phyloP scores from a whole-genome alignment of 2,888 invertebrate genomes.

The Lepidochitona cinerea region DNA sequence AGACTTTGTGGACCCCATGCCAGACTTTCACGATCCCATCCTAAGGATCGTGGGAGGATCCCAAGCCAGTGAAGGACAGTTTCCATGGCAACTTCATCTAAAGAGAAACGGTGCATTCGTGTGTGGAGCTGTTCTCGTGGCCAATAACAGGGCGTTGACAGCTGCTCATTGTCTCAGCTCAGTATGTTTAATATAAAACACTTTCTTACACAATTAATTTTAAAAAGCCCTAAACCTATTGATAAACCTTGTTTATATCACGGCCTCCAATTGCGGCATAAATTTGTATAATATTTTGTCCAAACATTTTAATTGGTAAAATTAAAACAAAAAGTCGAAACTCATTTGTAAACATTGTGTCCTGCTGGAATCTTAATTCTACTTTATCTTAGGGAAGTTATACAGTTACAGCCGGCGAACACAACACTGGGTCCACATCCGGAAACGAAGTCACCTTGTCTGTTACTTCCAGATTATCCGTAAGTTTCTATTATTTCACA shows the following conservation, averaged over 20 bases:
- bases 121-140: constrained; percentile 24
- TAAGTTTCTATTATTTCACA: too few species aligned
- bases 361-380: too few species aligned
- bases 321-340: too few species aligned
- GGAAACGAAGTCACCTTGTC: not conserved
- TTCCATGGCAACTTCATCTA: constrained; percentile 20
- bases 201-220: too few species aligned
- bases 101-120: constrained; percentile 21
- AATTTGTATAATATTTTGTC: too few species aligned
- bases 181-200: too few species aligned
- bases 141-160: constrained; percentile 18
- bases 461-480: not conserved
- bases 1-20: not conserved
- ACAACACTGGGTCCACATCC: not conserved
- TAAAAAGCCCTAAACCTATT: too few species aligned
- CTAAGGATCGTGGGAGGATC: constrained; percentile 10
- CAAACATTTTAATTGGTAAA: too few species aligned
- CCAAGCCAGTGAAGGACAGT: not conserved
- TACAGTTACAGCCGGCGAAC: not conserved
- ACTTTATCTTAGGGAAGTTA: not conserved
- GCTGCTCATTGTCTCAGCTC: constrained; percentile 29
- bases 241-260: too few species aligned
- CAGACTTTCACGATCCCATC: not conserved
- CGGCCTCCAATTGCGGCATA: too few species aligned
- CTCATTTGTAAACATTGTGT: too few species aligned